Evolutionary conservation across 1,140 invertebrate genomes (phyloP).

Genomic region (Octopus bimaculoides): DNA sequence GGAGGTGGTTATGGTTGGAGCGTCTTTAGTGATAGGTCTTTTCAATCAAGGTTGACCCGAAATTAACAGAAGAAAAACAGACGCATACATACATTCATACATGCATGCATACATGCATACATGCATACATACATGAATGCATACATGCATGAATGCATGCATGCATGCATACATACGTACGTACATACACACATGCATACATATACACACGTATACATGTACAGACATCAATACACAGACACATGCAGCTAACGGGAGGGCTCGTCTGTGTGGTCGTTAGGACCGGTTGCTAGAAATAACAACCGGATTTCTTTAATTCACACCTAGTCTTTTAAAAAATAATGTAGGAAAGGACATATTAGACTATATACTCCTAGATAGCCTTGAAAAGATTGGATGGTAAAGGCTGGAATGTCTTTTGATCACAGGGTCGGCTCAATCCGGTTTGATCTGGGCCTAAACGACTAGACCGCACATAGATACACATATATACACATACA

Average conservation of each 20-base stretch:
- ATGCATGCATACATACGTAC: neutral
- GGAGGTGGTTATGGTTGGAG: neutral
- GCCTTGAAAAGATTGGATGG: neutral
- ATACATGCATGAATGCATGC: neutral
- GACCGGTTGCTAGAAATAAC: neutral
- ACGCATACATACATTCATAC: neutral
- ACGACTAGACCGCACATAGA: too few relatives aligned
- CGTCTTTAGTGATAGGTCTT: neutral
- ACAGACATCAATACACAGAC: neutral
- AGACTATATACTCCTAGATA: neutral
- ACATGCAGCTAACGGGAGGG: neutral
- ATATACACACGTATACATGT: neutral
- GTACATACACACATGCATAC: neutral
- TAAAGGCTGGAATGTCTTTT: neutral
- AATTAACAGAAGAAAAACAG: neutral
- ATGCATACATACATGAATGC: neutral
- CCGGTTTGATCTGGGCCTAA: too few relatives aligned
- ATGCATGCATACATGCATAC: neutral
- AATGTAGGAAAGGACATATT: neutral
- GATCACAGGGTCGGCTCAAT: too few relatives aligned
- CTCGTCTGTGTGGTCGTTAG: neutral
- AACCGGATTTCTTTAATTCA: neutral
- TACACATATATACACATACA: too few relatives aligned
- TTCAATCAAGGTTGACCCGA: neutral
- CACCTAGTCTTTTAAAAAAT: neutral